Percentiles rank a stretch among this genome's conserved stretches.
Conservation (phyloP, 2,113 vertebrate species). For the Pristiophorus japonicus region DNA sequence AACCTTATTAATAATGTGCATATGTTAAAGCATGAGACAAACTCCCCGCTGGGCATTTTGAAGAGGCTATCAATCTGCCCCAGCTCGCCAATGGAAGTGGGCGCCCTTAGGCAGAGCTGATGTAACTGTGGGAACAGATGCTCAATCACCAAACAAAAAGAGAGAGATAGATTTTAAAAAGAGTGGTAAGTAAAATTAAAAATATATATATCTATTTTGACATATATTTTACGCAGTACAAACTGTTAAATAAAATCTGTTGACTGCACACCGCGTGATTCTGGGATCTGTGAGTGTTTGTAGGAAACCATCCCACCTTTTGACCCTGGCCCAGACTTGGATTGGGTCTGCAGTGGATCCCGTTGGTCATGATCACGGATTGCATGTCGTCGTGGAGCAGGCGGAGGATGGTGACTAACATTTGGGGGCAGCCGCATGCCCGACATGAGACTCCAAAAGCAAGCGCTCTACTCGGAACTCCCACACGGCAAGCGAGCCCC, state of each 20-base stretch:
- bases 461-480: no score
- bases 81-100: constrained; percentile 55
- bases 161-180: not conserved
- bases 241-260: not conserved
- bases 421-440: no score
- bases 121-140: constrained; percentile 56
- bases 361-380: no score
- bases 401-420: no score
- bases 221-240: not conserved
- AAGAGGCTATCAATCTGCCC: constrained; percentile 74
- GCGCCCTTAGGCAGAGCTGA: constrained; percentile 59
- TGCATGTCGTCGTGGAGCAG: no score
- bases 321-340: no score
- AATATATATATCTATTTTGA: not conserved
- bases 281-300: not conserved
- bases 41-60: constrained; percentile 70
- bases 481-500: no score
- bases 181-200: not conserved
- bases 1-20: constrained; percentile 57
- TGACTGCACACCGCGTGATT: not conserved
- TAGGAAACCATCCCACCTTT: no score
- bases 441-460: no score
- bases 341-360: no score
- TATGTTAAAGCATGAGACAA: constrained; percentile 69
- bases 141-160: constrained; percentile 45